Base-by-base conservation (phyloP, 2,113 vertebrate genomes). In the Oceanodroma tethys region DNA sequence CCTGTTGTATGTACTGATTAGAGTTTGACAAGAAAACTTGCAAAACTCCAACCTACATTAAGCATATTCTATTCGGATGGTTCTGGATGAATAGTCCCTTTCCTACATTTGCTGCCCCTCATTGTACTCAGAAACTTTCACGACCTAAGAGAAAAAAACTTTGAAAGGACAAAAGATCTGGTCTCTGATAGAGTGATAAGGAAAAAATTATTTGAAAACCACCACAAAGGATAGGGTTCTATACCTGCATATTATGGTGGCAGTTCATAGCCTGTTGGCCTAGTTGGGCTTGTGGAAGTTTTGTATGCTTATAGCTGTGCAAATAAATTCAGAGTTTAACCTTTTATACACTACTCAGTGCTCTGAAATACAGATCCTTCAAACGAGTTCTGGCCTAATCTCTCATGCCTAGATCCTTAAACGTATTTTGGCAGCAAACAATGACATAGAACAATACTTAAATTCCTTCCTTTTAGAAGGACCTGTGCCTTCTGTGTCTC, bases 1-100 rank as follows among this genome's bases (percentile, higher is more conserved):
- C 2, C 0, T 70, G 30, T 32, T 70, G 1, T 40, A 36, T 25
- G 10, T 32, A 16, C 7, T 3, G 5, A 23, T 36, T 21, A 48
- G 16, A 32, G 2, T 59, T 72, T 68, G 29, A 60, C 36, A 58
- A 55, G 32, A 76, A 84, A 81, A 73, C 34, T 42, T 52, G 9
- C 11, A 58, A n/a, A 80, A 50, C 7, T 81, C 23, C 40, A 81
- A 13, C 15, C 4, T 21, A 4, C 27, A 8, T 76, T 73, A 52
- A 84, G 42, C 9, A n/a, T 13, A 32, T 26, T 81, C 7, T 38
- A 3, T 73, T 68, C 2, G 5, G 9, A 45, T 9, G 6, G 8
- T 40, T 65, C 7, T 34, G 32, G 27, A 43, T 36, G 16, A 80
- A 60, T 27, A 52, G 6, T 19, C 19, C 2, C 11, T 58, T 76